Evolutionary conservation across 2,797 vertebrate species (phyloP).

Genomic region (Hyperoplus immaculatus): DNA sequence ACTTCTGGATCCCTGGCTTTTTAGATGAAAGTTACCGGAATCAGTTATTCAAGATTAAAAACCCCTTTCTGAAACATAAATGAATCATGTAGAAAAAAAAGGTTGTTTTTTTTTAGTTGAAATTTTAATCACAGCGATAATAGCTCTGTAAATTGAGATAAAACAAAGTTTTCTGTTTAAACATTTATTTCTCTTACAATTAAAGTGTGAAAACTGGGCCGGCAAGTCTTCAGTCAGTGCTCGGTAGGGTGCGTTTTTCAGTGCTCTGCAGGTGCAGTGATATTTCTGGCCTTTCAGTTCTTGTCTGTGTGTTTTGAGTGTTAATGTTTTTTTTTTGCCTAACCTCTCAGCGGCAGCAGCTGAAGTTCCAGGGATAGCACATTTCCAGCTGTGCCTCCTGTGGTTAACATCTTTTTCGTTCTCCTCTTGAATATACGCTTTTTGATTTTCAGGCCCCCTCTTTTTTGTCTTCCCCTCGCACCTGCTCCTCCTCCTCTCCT

Average conservation of each 20-base stretch:
- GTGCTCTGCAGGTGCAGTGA: conserved; percentile 37
- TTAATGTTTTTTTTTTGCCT: background rate
- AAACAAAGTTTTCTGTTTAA: conserved; percentile 48
- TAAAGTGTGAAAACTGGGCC: conserved; percentile 14
- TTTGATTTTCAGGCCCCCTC: background rate
- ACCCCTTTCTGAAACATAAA: background rate
- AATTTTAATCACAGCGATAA: conserved; percentile 25
- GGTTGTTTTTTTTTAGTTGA: background rate
- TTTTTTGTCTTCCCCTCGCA: conserved; percentile 14
- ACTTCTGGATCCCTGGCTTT: background rate
- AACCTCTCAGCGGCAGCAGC: conserved; percentile 19
- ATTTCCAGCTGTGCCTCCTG: conserved; percentile 11
- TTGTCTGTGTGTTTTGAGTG: conserved; percentile 3
- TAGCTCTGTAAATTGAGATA: conserved; percentile 24
- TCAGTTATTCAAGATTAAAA: background rate
- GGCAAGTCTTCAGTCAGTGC: background rate
- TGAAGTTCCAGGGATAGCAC: conserved; percentile 15
- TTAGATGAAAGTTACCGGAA: background rate
- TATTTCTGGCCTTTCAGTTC: conserved; percentile 28
- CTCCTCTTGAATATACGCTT: background rate
- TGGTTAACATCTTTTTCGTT: background rate
- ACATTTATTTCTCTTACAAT: conserved; percentile 53
- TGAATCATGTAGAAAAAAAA: conserved; percentile 10
- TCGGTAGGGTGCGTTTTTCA: conserved; percentile 15
- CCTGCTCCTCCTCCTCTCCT: background rate